Evolutionary conservation across 2,888 invertebrate species (phyloP), one percentile per base, ranked within the genome.

Genomic region (Cephus sareptanus): DNA sequence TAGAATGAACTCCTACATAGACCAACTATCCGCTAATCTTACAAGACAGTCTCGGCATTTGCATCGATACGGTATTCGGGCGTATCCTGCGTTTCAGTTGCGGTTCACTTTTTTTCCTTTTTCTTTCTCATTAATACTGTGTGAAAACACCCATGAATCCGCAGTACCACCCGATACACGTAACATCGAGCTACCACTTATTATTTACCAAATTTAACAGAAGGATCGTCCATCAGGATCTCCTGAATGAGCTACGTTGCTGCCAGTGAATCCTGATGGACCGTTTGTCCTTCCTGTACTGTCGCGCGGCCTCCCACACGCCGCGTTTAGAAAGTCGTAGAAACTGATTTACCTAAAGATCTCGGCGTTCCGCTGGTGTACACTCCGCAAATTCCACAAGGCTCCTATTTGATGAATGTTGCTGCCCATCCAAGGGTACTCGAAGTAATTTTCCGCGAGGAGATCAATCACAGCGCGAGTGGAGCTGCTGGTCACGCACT

Each of bases 351-450:
- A 56, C 56, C 56, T 56, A 56, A 23, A 56, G 23, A 23, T 56
- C 56, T 9, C 56, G 56, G 56, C 23, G 56, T 56, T 23, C 9
- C 9, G 9, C 56, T 56, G 23, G 9, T 23, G 56, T 9, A 56
- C 92, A 89, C 75, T 94, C 94, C 9, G 92, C 88, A 9, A 92
- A 89, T 76, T 94, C 93, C 0, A 89, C 83, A 33, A 85, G 79
- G 86, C 81, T 70, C 87, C 75, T 56, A 82, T 85, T 75, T 89
- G 89, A 84, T 34, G 23, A 23, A 56, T 9, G 9, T 23, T 23
- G 56, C 23, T 23, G 56, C 6, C 56, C 56, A 23, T 56, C 9
- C 56, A 23, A 56, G 23, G 23, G 15, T 9, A 56, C 23, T 56
- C 23, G 23, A 2, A 1, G 56, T 9, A 23, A 40, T 56, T 6